Percentiles rank a stretch among this genome's conserved stretches.
phyloP scores from a whole-genome alignment of 2,113 vertebrate species.

The Pteruthius melanotis region DNA sequence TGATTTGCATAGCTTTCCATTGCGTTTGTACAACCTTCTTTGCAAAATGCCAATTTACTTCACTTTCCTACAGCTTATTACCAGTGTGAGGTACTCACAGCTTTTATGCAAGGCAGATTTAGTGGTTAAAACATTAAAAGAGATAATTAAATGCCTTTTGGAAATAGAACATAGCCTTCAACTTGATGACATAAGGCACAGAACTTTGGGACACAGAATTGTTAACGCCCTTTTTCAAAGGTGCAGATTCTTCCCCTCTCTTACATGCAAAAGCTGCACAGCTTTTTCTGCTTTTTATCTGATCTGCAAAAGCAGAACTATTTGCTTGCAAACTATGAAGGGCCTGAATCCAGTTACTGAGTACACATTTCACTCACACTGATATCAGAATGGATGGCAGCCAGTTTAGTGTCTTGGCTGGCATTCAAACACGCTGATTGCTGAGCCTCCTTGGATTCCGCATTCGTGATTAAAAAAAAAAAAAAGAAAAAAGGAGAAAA shows the following conservation, averaged over 20 bases:
- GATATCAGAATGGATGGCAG: conserved; percentile 71
- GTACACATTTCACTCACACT: conserved; percentile 72
- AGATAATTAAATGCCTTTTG: conserved; percentile 35
- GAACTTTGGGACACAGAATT: conserved; percentile 20
- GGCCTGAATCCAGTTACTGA: conserved; percentile 73
- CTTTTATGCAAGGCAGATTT: conserved; percentile 53
- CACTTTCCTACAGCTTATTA: conserved; percentile 62
- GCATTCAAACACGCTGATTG: conserved; percentile 68
- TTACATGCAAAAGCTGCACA: neutral
- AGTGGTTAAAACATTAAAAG: conserved; percentile 60
- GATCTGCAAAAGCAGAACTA: conserved; percentile 67
- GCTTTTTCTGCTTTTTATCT: conserved; percentile 36
- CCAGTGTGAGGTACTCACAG: conserved; percentile 57
- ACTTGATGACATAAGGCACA: neutral
- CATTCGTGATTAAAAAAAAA: neutral
- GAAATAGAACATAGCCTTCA: neutral
- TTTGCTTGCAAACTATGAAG: conserved; percentile 73
- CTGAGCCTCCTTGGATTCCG: conserved; percentile 62
- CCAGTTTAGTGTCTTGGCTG: conserved; percentile 72
- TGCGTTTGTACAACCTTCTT: conserved; percentile 40
- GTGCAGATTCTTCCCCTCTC: neutral
- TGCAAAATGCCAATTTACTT: conserved; percentile 68
- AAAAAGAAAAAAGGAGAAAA: fast-evolving
- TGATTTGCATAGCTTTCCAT: conserved; percentile 63
- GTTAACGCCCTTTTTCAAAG: neutral